Conservation (phyloP, 2,113 vertebrate genomes). For the Uria lomvia region DNA sequence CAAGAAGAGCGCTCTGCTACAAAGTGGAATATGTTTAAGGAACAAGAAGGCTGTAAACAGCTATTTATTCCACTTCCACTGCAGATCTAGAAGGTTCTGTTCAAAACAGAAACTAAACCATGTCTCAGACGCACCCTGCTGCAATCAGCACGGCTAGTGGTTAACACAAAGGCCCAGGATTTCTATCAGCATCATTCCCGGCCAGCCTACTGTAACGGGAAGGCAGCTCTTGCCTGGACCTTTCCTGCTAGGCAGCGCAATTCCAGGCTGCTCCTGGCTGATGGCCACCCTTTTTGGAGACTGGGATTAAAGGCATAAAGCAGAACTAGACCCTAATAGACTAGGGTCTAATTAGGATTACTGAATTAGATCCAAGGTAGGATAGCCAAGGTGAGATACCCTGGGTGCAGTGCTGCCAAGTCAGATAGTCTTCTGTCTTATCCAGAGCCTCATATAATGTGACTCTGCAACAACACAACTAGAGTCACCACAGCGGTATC, state of each 20-base stretch:
- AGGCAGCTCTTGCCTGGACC: not conserved
- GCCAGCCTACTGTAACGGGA: not conserved
- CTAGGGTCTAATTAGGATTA: not conserved
- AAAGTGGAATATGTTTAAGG: not conserved
- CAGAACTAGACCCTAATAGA: not conserved
- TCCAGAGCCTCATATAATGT: not conserved
- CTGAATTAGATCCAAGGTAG: not conserved
- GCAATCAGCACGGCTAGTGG: not conserved
- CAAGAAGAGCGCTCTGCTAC: not conserved
- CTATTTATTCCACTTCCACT: not conserved
- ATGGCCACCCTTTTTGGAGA: not conserved
- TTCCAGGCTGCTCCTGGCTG: not conserved
- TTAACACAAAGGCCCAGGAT: not conserved
- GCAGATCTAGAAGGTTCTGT: not conserved
- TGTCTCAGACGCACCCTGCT: not conserved
- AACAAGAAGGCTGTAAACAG: not conserved
- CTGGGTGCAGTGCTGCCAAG: not conserved
- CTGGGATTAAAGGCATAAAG: not conserved
- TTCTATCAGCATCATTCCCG: not conserved
- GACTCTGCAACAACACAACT: not conserved
- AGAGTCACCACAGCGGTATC: not conserved
- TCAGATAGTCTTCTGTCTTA: not conserved
- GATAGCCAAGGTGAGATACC: not conserved
- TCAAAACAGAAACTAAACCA: not conserved
- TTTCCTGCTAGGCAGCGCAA: not conserved